These are phyloP conservation scores for Julus scanicus DNA, from an alignment of 2,888 invertebrate species.

Conservation along the genomic window DNA sequence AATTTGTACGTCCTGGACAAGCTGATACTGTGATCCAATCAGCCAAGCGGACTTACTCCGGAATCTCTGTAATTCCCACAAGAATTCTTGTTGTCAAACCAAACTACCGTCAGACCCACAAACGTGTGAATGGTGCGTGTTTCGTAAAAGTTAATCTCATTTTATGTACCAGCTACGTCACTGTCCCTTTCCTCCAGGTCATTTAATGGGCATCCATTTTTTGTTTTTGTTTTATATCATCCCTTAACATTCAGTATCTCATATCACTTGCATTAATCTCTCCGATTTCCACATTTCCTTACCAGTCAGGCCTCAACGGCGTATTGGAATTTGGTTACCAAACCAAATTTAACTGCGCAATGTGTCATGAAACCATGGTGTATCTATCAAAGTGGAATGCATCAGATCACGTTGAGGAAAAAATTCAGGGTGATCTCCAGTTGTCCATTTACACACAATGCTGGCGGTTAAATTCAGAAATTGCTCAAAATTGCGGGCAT, in stretches of 20 bases:
- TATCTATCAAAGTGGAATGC: background rate
- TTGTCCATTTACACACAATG: background rate
- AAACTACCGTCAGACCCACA: background rate
- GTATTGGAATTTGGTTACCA: background rate
- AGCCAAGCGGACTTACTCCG: background rate
- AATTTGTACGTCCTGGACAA: background rate
- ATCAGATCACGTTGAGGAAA: background rate
- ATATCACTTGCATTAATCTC: background rate
- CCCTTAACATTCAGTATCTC: background rate
- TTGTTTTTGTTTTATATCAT: background rate
- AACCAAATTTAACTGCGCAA: background rate
- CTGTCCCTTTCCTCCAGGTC: background rate
- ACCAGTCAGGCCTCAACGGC: background rate
- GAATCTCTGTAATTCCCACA: constrained; percentile 4
- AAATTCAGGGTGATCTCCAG: background rate
- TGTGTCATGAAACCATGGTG: background rate
- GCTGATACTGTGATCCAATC: background rate
- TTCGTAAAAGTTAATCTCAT: background rate
- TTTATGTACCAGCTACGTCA: constrained; percentile 37
- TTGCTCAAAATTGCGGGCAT: background rate
- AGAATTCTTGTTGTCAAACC: background rate
- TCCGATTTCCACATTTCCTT: background rate
- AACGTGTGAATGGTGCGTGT: background rate
- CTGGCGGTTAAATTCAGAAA: background rate
- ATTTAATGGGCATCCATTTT: constrained; percentile 35